Base-by-base conservation (phyloP, 2,888 invertebrate genomes). In the Drosophila buzzatii region DNA sequence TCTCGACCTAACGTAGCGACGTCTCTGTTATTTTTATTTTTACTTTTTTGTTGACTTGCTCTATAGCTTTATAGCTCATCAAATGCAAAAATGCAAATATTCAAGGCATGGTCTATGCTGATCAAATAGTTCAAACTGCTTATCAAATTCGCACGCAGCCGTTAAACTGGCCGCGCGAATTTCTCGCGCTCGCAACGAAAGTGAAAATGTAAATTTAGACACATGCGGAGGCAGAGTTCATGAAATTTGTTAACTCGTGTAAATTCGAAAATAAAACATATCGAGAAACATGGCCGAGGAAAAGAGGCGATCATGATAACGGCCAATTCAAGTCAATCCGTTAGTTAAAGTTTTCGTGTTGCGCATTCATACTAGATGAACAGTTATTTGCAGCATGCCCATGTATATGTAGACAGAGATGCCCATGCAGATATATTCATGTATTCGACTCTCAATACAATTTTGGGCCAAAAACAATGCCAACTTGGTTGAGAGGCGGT, bases 151-250 rank as follows among this genome's bases (percentile, higher is more conserved):
- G 80, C 80, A 82, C 78, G 69, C 75, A 74, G 73, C 68, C 83
- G 83, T 80, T 84, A 84, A 88, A 70, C 73, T 72, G 66, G 73
- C 70, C 66, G 67, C 39, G 63, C 58, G 59, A 69, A 73, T 76
- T 77, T 85, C 73, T 76, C 78, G 83, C 73, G 76, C 68, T 78
- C 60, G 74, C 79, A 83, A 88, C 66, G 88, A 85, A 85, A 85
- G 88, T 88, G 86, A 88, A 85, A 88, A 79, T 62, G 55, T 27
- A 44, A 51, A 56, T 53, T 55, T 16, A 51, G 64, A 45, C 35
- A 20, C 9, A 33, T 14, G 33, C 37, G 14, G 31, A 37, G 65
- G 33, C 37, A 39, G 23, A 56, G 56, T 37, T 70, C 59, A 37
- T 57, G 51, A 60, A 33, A 67, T 61, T 66, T 64, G 51, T 47